Base-by-base conservation (phyloP, 2,888 invertebrate genomes). In the Cephonodes hylas region DNA sequence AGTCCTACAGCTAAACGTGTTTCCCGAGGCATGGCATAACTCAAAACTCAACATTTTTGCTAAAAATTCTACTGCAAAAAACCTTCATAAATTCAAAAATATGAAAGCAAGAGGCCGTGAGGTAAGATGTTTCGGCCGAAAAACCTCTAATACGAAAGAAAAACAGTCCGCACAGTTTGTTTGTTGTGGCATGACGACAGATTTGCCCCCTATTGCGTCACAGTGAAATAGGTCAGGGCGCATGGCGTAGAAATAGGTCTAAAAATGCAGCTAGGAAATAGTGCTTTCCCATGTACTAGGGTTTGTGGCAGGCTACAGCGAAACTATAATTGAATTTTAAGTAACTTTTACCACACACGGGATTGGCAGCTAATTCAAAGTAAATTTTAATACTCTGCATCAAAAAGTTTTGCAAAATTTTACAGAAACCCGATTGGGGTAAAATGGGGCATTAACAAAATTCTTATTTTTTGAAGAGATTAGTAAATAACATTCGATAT, bases 271-370 rank as follows among this genome's bases (percentile, higher is more conserved):
- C 31, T 27, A 10, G 53, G 18, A 53, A 31, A 53, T 27, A 53
- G 53, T 31, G 53, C 53, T 53, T 53, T 53, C 27, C 53, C 18
- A 53, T 53, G 53, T 53, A 53, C 53, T 27, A 53, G 18, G 53
- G 31, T 20, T 31, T 53, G 53, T 53, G 53, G 53, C 18, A 31
- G 18, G 53, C 53, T 31, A 6, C 53, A 18, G 10, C 18, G 18
- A 46, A 53, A 53, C 18, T 53, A 18, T 53, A 53, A 53, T 53
- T 53, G 31, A 53, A 53, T 53, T 18, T 53, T 15, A 18, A 53
- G 27, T 31, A 53, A 53, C 31, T 31, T 31, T 53, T 20, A 18
- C 18, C 18, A 31, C 53, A 18, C 23, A 23, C 31, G 53, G 27
- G 27, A 31, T 31, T 53, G 53, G 53, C 53, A 53, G 27, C 27